Evolutionary conservation across 2,797 vertebrate species (phyloP).

Genomic region (Dicrostonyx torquatus): DNA sequence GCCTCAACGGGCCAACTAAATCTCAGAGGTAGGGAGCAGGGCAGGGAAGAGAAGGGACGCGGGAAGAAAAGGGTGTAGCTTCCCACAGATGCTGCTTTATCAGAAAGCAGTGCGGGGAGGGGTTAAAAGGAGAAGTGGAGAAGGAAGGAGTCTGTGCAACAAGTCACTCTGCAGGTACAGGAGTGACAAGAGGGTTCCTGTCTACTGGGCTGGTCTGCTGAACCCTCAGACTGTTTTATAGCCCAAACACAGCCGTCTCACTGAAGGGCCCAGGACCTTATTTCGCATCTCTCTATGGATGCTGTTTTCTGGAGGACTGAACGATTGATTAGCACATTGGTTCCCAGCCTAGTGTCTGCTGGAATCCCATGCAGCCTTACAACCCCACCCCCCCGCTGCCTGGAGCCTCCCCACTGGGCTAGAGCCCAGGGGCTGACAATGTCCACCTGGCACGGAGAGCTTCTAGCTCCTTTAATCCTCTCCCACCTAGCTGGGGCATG

Average conservation of each 20-base stretch:
- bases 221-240: rapidly evolving
- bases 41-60: neutral
- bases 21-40: neutral
- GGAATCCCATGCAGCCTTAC: neutral
- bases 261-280: neutral
- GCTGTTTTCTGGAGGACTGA: neutral
- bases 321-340: neutral
- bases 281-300: rapidly evolving
- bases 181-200: neutral
- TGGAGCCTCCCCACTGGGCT: neutral
- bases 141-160: neutral
- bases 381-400: neutral
- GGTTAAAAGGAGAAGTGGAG: neutral
- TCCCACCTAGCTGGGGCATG: neutral
- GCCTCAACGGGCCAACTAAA: neutral
- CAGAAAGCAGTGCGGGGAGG: neutral
- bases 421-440: neutral
- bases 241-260: rapidly evolving
- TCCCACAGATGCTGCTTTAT: neutral
- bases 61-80: neutral
- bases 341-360: neutral
- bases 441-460: neutral
- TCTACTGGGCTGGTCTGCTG: neutral
- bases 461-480: neutral
- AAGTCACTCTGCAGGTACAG: rapidly evolving